Base-by-base conservation (phyloP, 2,113 vertebrate species). In the Platysternon megacephalum region DNA sequence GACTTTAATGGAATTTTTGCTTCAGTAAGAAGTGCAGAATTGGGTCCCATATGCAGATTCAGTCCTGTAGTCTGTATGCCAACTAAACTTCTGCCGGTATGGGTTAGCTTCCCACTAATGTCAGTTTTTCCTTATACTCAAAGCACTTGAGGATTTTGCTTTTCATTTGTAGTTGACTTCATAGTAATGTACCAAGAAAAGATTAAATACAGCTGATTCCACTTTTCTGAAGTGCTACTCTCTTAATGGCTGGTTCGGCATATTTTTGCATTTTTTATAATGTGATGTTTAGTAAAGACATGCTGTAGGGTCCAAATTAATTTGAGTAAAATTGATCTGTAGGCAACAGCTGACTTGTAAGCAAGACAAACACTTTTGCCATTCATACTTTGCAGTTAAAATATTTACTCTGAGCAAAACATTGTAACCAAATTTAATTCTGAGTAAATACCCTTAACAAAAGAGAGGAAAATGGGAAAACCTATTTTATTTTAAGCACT, bases 211-310 rank as follows among this genome's bases (percentile, higher is more conserved):
- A 86, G 39, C 85, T 95, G 53, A 85, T 80, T 89, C n/a, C 5
- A 79, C 48, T 86, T 28, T 82, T n/a, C 6, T 72, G 85, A 95
- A 93, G 55, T 46, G 42, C 5, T 94, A 74, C 24, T 49, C 68
- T 91, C 55, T 95, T 85, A 91, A 24, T 39, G 42, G 53, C 58
- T 94, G 39, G 8, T 39, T 95, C 91, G 46, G 32, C 82, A 82
- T 93, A 93, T 90, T 95, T 53, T 93, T 95, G 42, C 46, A 78
- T 89, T 90, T 96, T 94, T 95, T 68, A 72, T 88, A 96, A 68
- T 29, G 2, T 79, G 28, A 84, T 95, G 16, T 92, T 97, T 86
- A 91, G 12, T 79, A 93, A 96, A 94, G 86, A 91, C 52, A 79
- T 93, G 53, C 26, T 93, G 96, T 83, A 93, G 12, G 32, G 48